Evolutionary conservation across 2,797 vertebrate species (phyloP).

Genomic region (Sebastes iracundus): DNA sequence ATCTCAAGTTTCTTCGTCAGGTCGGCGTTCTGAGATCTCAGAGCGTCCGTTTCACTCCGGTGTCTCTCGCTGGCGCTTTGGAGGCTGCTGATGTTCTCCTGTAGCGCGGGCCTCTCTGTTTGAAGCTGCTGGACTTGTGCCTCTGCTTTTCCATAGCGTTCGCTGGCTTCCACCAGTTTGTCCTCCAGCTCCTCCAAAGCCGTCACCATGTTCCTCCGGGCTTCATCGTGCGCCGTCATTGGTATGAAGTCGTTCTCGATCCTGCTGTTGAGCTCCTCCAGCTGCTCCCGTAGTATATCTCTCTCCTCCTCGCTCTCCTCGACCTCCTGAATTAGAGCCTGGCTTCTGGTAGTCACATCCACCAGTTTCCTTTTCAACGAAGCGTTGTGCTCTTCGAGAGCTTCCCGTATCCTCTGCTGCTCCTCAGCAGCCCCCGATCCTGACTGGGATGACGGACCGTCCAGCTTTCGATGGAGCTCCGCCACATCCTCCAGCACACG

Average conservation of each 20-base stretch:
- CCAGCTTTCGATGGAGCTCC: slow-evolving; percentile 84
- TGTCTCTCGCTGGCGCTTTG: slow-evolving; percentile 80
- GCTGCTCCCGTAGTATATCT: slow-evolving; percentile 85
- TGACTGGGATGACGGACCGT: slow-evolving; percentile 72
- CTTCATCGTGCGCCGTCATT: slow-evolving; percentile 85
- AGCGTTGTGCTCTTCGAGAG: slow-evolving; percentile 83
- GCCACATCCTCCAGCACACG: slow-evolving; percentile 85
- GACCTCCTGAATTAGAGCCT: slow-evolving; percentile 86
- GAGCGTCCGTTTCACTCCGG: slow-evolving; percentile 75
- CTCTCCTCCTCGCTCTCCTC: slow-evolving; percentile 84
- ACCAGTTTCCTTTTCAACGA: slow-evolving; percentile 84
- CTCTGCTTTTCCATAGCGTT: slow-evolving; percentile 85
- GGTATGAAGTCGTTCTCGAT: slow-evolving; percentile 88
- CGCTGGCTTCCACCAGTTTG: slow-evolving; percentile 86
- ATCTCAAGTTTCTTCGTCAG: slow-evolving; percentile 83
- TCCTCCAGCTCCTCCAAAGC: slow-evolving; percentile 87
- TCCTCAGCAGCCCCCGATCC: slow-evolving; percentile 77
- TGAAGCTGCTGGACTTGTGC: slow-evolving; percentile 85
- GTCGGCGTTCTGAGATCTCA: slow-evolving; percentile 77
- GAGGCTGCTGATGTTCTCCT: slow-evolving; percentile 78
- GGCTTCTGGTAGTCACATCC: slow-evolving; percentile 86
- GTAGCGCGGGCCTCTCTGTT: slow-evolving; percentile 81
- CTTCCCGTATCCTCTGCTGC: slow-evolving; percentile 80
- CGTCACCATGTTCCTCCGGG: slow-evolving; percentile 81
- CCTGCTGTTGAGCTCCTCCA: slow-evolving; percentile 84